A percentile compares a stretch with the other conserved stretches of the same genome.
Conservation (phyloP, 2,888 invertebrate species). For the Cryptops parisi region DNA sequence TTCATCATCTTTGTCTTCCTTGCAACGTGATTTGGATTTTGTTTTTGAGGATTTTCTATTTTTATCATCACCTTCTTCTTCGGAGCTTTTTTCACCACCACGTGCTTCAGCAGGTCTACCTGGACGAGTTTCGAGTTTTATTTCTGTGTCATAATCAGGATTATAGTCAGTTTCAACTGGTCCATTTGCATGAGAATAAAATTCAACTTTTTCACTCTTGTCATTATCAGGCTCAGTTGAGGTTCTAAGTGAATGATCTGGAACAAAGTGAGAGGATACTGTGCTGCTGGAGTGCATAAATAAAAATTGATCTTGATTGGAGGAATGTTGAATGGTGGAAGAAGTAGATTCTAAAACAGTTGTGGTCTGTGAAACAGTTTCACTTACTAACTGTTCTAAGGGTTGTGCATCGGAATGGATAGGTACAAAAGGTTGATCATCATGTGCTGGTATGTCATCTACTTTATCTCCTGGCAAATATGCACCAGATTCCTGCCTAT, state of each 20-base stretch:
- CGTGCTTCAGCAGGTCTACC: background rate
- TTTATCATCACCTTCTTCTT: background rate
- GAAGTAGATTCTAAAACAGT: background rate
- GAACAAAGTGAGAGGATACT: too few species aligned
- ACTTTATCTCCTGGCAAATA: conserved; percentile 15
- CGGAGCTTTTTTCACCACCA: background rate
- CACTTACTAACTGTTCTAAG: background rate
- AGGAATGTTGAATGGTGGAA: too few species aligned
- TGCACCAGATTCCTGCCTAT: conserved; percentile 17
- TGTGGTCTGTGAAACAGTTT: background rate
- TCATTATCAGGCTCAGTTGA: background rate
- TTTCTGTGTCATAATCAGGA: conserved; percentile 35
- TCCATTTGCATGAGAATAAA: conserved; percentile 31
- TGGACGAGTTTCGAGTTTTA: background rate
- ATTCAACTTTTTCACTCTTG: background rate
- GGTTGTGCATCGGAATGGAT: background rate
- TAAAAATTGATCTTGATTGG: too few species aligned
- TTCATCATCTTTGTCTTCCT: conserved; percentile 14
- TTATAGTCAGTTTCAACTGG: conserved; percentile 39
- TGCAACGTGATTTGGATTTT: conserved; percentile 4
- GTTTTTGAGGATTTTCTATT: too few species aligned
- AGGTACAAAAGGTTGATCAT: background rate
- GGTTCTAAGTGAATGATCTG: too few species aligned
- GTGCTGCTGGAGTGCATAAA: too few species aligned
- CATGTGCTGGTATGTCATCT: conserved; percentile 10